A percentile compares a stretch with the other conserved stretches of the same genome.
These are phyloP conservation scores for Pteronura brasiliensis DNA, from an alignment of 2,113 vertebrate genomes.

Conservation along the genomic window DNA sequence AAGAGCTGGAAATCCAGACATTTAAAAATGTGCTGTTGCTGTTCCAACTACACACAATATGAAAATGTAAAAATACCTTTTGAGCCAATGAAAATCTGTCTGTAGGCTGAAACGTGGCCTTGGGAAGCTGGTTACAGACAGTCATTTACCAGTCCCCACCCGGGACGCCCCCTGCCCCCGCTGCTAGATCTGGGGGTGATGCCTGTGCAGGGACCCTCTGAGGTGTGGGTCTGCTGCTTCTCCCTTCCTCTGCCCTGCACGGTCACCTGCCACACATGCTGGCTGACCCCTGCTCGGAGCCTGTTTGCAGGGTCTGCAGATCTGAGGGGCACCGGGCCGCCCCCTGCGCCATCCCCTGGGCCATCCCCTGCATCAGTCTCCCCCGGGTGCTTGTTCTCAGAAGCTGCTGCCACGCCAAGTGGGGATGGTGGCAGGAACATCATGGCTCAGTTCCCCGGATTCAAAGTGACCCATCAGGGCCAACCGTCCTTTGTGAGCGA, in stretches of 20 bases:
- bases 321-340: background rate
- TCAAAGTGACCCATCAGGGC: background rate
- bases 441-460: background rate
- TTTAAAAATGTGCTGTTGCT: background rate
- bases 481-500: background rate
- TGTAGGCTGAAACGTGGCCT: background rate
- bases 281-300: background rate
- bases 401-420: background rate
- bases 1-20: background rate
- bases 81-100: background rate
- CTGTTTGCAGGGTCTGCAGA: background rate
- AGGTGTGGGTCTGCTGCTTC: background rate
- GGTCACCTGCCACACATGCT: accelerated
- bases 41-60: background rate
- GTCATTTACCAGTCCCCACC: background rate
- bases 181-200: background rate
- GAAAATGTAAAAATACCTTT: background rate
- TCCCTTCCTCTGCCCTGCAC: accelerated
- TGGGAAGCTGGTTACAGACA: background rate
- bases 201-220: background rate
- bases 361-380: background rate
- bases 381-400: background rate
- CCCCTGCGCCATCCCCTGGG: accelerated
- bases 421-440: background rate
- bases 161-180: accelerated